Base-by-base conservation (phyloP, 2,888 invertebrate species). In the Opisthograptis luteolata region DNA sequence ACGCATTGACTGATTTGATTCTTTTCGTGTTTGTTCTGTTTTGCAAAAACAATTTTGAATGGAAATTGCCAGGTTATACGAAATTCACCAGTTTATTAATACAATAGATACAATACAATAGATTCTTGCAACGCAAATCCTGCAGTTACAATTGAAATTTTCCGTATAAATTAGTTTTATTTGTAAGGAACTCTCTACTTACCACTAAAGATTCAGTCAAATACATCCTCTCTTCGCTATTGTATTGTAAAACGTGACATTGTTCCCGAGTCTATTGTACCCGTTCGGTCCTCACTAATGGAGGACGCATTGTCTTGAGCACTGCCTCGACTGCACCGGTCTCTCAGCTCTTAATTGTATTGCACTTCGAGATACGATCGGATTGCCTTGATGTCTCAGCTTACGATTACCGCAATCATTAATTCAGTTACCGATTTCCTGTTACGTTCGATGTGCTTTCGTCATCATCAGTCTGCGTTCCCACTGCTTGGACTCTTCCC, bases 201-300 rank as follows among this genome's bases (percentile, higher is more conserved):
- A 55, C 55, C 53, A 39, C 55, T 45, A 41, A 73, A 69, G 66
- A 73, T 32, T 6, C 19, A 85, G 81, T 82, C 76, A 83, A 85
- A 87, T 84, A 86, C 85, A 84, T 86, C 84, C 83, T 81, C 82
- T 83, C 81, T 82, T 79, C 83, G 79, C 83, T 72, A 85, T 85
- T 86, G 87, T 85, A 76, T 64, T 62, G 70, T 80, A 81, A 85
- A 87, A 87, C 81, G 83, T 79, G 69, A 76, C 83, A 81, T 87
- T 87, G 87, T 87, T 86, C 79, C 52, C 67, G 63, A 69, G 20
- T 3, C 50, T 17, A 50, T 50, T 50, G 50, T 44, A 37, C 25
- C 17, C 64, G 73, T 81, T 84, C 79, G 73, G 78, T 81, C 73
- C 80, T 84, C 80, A 75, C 81, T 87, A 87, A 87, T 86, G 84